phyloP scores from a whole-genome alignment of 2,113 vertebrate genomes.

The Antechinus flavipes region DNA sequence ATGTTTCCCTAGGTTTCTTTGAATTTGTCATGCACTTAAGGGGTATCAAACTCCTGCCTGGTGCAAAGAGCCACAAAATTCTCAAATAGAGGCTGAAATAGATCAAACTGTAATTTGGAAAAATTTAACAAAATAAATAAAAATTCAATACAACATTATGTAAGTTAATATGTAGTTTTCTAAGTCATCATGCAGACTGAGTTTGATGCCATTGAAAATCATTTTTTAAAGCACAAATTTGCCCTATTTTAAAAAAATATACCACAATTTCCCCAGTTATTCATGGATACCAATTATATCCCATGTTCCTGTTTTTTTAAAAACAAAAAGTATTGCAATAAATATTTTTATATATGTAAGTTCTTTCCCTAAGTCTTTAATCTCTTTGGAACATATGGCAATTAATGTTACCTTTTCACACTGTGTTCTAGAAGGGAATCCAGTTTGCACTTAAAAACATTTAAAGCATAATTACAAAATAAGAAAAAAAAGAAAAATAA shows the following conservation, averaged over 20 bases:
- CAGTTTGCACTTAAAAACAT: no score
- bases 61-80: neutral
- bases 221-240: neutral
- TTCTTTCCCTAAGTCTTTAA: neutral
- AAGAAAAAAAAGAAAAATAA: no score
- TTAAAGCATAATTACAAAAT: no score
- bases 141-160: neutral
- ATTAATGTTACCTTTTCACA: neutral
- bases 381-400: neutral
- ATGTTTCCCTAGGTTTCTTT: no score
- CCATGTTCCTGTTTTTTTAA: neutral
- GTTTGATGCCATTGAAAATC: neutral
- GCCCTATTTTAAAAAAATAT: neutral
- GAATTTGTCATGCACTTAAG: no score
- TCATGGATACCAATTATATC: neutral
- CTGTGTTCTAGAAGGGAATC: neutral
- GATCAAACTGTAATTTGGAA: neutral
- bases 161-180: neutral
- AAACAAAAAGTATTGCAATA: neutral
- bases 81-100: neutral
- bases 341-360: neutral
- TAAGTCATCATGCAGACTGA: neutral
- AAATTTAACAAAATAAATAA: neutral
- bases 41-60: no score
- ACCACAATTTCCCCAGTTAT: neutral